Conservation (phyloP, 2,888 invertebrate genomes). For the Rhynchonema sp. region DNA sequence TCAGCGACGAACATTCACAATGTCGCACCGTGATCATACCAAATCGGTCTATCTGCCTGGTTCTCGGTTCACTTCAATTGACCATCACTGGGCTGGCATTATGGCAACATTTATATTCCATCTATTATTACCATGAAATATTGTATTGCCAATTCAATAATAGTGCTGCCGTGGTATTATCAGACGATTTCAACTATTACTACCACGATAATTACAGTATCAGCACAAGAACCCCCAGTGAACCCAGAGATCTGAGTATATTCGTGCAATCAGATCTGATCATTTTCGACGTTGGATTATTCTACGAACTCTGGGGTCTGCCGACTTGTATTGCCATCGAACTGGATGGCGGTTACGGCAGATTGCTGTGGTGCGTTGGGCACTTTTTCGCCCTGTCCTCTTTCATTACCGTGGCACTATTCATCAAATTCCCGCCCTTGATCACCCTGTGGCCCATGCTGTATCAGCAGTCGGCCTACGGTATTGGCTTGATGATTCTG, state of each 20-base stretch:
- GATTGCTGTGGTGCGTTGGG: neutral
- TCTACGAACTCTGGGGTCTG: conserved; percentile 1
- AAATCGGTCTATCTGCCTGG: neutral
- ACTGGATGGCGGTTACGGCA: conserved; percentile 1
- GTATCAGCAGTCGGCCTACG: neutral
- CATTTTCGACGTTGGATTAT: conserved; percentile 3
- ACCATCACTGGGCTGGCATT: neutral
- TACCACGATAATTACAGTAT: too few relatives aligned
- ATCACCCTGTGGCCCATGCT: neutral
- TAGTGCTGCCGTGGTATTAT: neutral
- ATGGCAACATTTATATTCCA: neutral
- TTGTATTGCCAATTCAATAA: neutral
- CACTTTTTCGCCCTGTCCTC: neutral
- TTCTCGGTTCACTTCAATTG: neutral
- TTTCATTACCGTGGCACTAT: neutral
- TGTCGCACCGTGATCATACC: too few relatives aligned
- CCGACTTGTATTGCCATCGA: neutral
- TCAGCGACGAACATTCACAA: too few relatives aligned
- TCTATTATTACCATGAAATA: neutral
- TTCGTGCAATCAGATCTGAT: neutral
- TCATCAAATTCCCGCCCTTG: neutral
- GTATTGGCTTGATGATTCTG: conserved; percentile 1
- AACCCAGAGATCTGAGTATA: too few relatives aligned
- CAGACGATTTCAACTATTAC: too few relatives aligned
- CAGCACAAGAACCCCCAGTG: too few relatives aligned